phyloP scores from a whole-genome alignment of 2,113 vertebrate genomes.

The Struthio camelus region DNA sequence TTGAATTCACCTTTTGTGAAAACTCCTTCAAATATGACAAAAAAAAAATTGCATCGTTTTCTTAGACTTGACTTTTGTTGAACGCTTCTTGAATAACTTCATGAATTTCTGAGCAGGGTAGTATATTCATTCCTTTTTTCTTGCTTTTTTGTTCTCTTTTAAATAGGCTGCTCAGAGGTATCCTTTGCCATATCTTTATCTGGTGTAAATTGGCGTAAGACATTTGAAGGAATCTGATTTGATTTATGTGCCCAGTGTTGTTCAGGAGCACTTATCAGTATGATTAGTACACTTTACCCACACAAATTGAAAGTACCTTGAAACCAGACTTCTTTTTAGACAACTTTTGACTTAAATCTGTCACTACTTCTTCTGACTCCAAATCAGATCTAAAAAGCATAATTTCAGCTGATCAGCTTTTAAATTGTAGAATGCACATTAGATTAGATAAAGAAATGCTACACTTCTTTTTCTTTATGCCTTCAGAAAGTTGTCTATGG shows the following conservation, averaged over 20 bases:
- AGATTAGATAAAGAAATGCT: neutral
- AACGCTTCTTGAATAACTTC: neutral
- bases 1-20: slow-evolving; percentile 53
- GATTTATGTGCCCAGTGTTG: neutral
- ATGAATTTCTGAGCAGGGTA: neutral
- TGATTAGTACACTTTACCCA: neutral
- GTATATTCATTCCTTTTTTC: neutral
- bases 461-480: neutral
- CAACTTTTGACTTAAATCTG: slow-evolving; percentile 40
- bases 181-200: neutral
- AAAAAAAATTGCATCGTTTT: slow-evolving; percentile 22
- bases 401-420: neutral
- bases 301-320: neutral
- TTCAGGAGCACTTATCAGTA: neutral
- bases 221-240: neutral
- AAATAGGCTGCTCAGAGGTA: neutral
- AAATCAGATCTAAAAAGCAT: neutral
- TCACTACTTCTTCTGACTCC: neutral
- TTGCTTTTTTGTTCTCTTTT: neutral
- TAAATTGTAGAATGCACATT: neutral
- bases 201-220: neutral
- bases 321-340: slow-evolving; percentile 23
- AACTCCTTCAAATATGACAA: slow-evolving; percentile 6
- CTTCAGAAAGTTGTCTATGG: neutral
- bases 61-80: neutral